Conservation (phyloP, 2,888 invertebrate genomes). For the Morpho achilles region DNA sequence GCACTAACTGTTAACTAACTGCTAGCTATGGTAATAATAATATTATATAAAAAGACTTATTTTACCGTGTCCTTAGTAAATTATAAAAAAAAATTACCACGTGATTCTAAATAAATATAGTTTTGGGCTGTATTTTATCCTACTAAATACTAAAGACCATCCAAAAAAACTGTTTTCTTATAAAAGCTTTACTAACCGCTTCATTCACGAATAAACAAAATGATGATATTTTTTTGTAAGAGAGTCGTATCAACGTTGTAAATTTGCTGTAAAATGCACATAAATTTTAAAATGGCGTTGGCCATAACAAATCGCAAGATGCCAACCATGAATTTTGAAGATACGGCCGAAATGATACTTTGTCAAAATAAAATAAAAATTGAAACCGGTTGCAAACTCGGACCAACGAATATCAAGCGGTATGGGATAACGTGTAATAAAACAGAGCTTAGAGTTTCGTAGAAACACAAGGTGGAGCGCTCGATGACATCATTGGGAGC, state of each 20-base stretch:
- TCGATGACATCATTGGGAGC: constrained; percentile 64
- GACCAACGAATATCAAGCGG: constrained; percentile 51
- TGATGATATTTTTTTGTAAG: no score
- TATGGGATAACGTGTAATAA: constrained; percentile 58
- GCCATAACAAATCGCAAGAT: constrained; percentile 10
- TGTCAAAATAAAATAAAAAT: constrained; percentile 42
- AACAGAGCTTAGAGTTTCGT: constrained; percentile 61
- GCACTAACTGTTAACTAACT: no score
- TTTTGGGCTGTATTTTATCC: no score
- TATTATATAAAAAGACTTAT: no score
- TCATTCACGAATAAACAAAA: no score
- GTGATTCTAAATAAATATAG: no score
- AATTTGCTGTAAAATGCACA: constrained; percentile 7
- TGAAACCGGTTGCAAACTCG: constrained; percentile 59
- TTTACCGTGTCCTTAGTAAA: no score
- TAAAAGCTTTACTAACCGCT: no score
- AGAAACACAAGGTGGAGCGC: constrained; percentile 58
- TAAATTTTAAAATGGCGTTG: constrained; percentile 12
- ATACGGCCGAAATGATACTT: constrained; percentile 30
- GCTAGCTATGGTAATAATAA: no score
- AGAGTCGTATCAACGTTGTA: not conserved
- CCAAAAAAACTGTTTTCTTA: no score
- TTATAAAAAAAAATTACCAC: no score
- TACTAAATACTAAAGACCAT: no score
- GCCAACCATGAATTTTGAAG: constrained; percentile 21